phyloP scores from a whole-genome alignment of 2,797 vertebrate species.

The Hozukius guyotensis region DNA sequence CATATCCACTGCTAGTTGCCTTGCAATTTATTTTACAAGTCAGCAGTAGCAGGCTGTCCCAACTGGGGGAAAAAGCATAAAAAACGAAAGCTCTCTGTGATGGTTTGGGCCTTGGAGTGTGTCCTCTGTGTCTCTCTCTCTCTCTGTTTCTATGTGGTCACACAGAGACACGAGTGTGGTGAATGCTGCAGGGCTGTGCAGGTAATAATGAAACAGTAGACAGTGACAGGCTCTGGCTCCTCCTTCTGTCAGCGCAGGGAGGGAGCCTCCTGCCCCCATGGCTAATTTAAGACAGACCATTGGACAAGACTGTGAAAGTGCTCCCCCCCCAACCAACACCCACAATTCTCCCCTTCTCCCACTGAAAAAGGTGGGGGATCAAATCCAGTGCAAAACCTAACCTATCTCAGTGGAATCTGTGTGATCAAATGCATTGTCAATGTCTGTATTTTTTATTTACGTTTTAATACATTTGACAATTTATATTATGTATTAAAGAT shows the following conservation, averaged over 20 bases:
- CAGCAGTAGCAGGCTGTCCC: conserved; percentile 57
- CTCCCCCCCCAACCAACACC: conserved; percentile 66
- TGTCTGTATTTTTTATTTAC: neutral
- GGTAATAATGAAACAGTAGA: conserved; percentile 87
- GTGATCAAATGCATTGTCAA: neutral
- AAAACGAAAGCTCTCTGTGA: conserved; percentile 38
- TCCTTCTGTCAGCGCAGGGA: conserved; percentile 78
- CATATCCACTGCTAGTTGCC: conserved; percentile 84
- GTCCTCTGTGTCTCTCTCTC: conserved; percentile 53
- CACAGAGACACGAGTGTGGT: conserved; percentile 79
- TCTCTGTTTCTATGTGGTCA: conserved; percentile 62
- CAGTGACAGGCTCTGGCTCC: conserved; percentile 81
- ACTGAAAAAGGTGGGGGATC: conserved; percentile 20
- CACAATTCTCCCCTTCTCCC: conserved; percentile 35
- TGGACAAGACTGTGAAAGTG: conserved; percentile 75
- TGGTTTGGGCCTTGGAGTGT: conserved; percentile 45
- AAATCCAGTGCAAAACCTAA: conserved; percentile 5
- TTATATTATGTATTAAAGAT: neutral
- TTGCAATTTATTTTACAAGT: conserved; percentile 60
- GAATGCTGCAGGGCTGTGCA: conserved; percentile 81
- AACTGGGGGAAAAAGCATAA: conserved; percentile 34
- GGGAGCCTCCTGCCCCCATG: conserved; percentile 78
- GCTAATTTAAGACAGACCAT: conserved; percentile 87
- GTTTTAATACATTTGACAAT: neutral
- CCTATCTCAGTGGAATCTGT: neutral